Conservation (phyloP, 1,140 invertebrate genomes). For the Rhagoletis zephyria region DNA sequence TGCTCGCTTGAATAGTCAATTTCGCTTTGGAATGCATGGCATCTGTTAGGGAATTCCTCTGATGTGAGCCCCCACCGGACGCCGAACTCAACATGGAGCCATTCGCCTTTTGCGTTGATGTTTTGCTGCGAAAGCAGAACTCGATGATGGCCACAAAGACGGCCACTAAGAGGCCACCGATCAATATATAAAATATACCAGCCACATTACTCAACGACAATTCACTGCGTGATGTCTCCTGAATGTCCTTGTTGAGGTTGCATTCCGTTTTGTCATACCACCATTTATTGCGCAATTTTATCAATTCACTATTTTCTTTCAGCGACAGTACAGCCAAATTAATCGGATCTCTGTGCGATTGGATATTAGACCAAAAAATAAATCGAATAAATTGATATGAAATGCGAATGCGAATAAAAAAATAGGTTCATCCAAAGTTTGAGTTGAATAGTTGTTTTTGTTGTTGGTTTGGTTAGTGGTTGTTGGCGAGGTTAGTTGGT, state of each 20-base stretch:
- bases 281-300: conserved; percentile 94
- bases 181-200: conserved; percentile 98
- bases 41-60: conserved; percentile 85
- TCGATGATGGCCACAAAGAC: conserved; percentile 91
- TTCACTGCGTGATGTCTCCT: conserved; percentile 86
- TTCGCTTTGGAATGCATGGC: conserved; percentile 92
- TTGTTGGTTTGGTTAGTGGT: background rate
- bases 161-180: conserved; percentile 91
- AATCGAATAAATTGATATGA: background rate
- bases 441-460: background rate
- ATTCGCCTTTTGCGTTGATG: conserved; percentile 59
- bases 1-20: conserved; percentile 83
- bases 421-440: background rate
- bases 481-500: conserved; percentile 13
- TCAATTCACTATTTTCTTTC: conserved; percentile 92
- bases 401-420: background rate
- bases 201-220: conserved; percentile 96
- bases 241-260: conserved; percentile 79
- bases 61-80: conserved; percentile 73
- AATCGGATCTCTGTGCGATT: conserved; percentile 83
- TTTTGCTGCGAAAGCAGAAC: conserved; percentile 91
- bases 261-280: conserved; percentile 91
- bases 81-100: conserved; percentile 56
- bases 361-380: background rate
- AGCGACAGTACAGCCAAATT: conserved; percentile 92